A percentile compares a stretch with the other conserved stretches of the same genome.
These are phyloP conservation scores for Pogonocherus hispidulus DNA, from an alignment of 2,888 invertebrate species.

Conservation along the genomic window DNA sequence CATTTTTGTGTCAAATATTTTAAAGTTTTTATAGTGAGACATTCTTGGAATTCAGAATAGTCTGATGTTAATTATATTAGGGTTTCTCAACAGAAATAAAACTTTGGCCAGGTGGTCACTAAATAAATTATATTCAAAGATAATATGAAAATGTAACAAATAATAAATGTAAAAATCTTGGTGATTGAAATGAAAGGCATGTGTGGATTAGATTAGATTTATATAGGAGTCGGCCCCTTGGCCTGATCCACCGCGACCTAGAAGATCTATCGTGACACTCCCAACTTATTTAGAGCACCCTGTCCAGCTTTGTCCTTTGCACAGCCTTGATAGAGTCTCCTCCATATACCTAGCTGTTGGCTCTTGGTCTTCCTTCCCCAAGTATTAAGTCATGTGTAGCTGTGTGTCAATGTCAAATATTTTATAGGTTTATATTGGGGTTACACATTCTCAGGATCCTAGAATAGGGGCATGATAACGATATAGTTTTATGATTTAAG, in stretches of 20 bases:
- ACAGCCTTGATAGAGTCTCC: too few relatives aligned
- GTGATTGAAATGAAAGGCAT: neutral
- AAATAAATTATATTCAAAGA: neutral
- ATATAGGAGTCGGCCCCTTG: too few relatives aligned
- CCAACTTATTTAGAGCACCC: too few relatives aligned
- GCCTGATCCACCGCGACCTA: too few relatives aligned
- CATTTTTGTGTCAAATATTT: neutral
- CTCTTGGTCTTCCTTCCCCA: too few relatives aligned
- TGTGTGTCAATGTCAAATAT: neutral
- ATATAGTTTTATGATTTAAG: too few relatives aligned
- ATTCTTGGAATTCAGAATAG: neutral
- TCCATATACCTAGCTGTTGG: too few relatives aligned
- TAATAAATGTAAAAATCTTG: neutral
- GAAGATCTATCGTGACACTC: too few relatives aligned
- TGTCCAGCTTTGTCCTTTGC: too few relatives aligned
- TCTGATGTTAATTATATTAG: neutral
- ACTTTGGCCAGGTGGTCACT: neutral
- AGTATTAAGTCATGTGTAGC: too few relatives aligned
- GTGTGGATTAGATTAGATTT: too few relatives aligned
- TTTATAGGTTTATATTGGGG: neutral
- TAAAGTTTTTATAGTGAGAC: neutral
- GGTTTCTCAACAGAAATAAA: neutral
- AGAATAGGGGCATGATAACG: neutral
- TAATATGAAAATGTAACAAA: neutral
- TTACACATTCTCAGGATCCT: neutral